Conservation (phyloP, 1,140 invertebrate species). For the Centruroides vittatus region DNA sequence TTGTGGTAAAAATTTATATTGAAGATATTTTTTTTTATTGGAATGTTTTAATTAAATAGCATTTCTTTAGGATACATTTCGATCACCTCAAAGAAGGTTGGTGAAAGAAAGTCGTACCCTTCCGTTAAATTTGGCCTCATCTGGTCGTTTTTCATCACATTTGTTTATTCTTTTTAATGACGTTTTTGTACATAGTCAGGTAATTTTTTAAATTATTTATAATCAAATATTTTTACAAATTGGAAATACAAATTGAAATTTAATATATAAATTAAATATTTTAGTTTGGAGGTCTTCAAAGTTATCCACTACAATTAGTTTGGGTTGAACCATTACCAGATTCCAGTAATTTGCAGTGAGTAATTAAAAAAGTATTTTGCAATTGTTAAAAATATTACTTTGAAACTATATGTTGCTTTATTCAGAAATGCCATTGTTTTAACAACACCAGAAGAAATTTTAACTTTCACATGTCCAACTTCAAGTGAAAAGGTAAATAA, state of each 20-base stretch:
- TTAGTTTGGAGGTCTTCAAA: constrained; percentile 36
- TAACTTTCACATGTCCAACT: constrained; percentile 47
- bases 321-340: constrained; percentile 57
- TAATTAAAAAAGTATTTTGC: no score
- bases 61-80: constrained; percentile 39
- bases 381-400: no score
- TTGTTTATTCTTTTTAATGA: constrained; percentile 44
- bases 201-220: no score
- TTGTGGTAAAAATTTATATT: constrained; percentile 23
- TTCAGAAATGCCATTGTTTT: constrained; percentile 48
- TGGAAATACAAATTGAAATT: no score
- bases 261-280: background rate
- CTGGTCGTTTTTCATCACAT: constrained; percentile 50
- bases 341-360: constrained; percentile 36
- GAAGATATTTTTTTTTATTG: background rate
- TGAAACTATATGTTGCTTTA: constrained; percentile 22
- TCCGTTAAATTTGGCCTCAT: constrained; percentile 44
- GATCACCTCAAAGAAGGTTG: constrained; percentile 50
- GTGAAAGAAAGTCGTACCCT: constrained; percentile 57
- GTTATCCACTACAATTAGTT: constrained; percentile 52
- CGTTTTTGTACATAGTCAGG: constrained; percentile 26
- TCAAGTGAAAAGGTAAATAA: constrained; percentile 42
- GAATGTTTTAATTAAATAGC: background rate
- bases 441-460: constrained; percentile 58
- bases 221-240: no score